Conservation (phyloP, 2,888 invertebrate genomes). For the Protonemura montana region DNA sequence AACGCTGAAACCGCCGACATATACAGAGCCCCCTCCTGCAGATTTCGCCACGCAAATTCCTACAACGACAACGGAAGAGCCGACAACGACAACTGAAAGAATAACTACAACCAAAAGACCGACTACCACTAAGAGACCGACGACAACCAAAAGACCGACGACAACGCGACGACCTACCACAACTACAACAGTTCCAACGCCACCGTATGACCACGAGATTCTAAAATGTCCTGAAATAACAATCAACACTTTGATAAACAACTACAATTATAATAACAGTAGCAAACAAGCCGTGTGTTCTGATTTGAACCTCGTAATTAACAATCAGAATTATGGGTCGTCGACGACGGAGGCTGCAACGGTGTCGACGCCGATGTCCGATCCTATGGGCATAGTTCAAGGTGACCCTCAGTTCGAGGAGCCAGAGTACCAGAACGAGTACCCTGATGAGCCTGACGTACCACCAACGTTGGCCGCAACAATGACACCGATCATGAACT, state of each 20-base stretch:
- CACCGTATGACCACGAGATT: background rate
- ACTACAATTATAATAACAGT: constrained; percentile 38
- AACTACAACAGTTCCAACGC: constrained; percentile 1
- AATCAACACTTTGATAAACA: constrained; percentile 21
- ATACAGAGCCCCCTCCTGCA: background rate
- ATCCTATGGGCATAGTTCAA: background rate
- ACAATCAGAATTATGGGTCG: constrained; percentile 53
- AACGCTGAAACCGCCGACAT: background rate
- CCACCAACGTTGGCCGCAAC: background rate
- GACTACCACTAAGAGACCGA: background rate
- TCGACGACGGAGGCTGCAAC: background rate
- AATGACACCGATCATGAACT: constrained; percentile 17
- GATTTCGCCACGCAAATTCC: background rate
- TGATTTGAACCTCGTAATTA: constrained; percentile 74
- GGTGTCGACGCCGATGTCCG: background rate
- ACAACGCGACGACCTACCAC: background rate
- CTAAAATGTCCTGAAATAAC: constrained; percentile 9
- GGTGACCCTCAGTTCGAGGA: background rate
- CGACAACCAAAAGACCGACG: background rate
- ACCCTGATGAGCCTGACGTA: background rate
- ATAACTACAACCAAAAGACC: background rate
- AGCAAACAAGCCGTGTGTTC: constrained; percentile 70
- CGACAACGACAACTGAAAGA: background rate
- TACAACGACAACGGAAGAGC: background rate
- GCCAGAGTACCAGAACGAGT: background rate